Base-by-base conservation (phyloP, 1,140 invertebrate species). In the Drosophila grimshawi region DNA sequence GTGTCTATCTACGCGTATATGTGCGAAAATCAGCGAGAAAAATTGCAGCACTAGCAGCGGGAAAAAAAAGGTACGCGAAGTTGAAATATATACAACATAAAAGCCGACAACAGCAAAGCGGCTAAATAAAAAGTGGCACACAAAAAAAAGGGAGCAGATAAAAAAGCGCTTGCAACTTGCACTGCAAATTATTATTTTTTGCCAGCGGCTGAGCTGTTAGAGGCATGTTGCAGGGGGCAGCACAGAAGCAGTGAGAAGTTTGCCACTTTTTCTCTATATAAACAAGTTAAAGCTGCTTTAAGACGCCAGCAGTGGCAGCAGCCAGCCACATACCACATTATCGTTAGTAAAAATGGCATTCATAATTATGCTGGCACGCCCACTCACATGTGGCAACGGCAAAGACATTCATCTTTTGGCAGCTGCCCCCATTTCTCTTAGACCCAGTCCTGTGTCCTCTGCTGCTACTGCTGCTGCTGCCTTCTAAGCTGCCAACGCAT, bases 161-260 rank as follows among this genome's bases (percentile, higher is more conserved):
- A 48, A 39, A 51, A 33, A 48, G 45, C 49, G 10, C 39, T 3
- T 69, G 72, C 73, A 85, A 88, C 68, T 81, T 80, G 68, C 85
- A 64, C 69, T 89, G 85, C 76, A 89, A 89, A 88, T 88, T 83
- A 89, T 88, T 88, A 89, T 88, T 89, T 89, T 82, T 88, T 83
- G 72, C 80, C 75, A 60, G 59, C 61, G 75, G 63, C 76, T 43
- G 53, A 32, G 49, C 45, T 37, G 41, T 37, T 37, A 51, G 57
- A 56, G 60, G 69, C 51, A 39, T 45, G n/a, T 19, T 30, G 53
- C 27, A 11, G 6, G 51, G 4, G 46, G n/a, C 35, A 29, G 19
- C 19, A 19, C 19, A 19, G 19, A 19, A 8, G 62, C 11, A 8
- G 6, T 32, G 8, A 49, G 35, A 8, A 57, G 41, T 35, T 48